Percentiles rank a stretch among this genome's conserved stretches.
Evolutionary conservation across 2,888 invertebrate genomes (phyloP).

Genomic region (Cerceris rybyensis): DNA sequence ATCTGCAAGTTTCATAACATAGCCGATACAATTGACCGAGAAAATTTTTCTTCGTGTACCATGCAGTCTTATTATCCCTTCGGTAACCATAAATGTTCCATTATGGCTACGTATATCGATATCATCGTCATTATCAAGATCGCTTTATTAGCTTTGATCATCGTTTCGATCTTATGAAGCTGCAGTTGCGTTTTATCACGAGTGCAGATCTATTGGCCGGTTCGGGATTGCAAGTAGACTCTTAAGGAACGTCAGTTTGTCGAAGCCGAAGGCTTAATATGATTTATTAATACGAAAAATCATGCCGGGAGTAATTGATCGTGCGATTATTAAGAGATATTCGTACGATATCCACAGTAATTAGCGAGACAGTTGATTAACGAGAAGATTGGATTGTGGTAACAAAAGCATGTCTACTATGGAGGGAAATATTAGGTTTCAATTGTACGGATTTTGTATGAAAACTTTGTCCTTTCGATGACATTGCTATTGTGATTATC

Average conservation of each 20-base stretch:
- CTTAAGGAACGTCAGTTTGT: constrained; percentile 12
- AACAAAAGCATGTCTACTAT: too few species aligned
- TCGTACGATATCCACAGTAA: neutral
- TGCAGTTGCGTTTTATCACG: constrained; percentile 21
- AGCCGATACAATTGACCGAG: neutral
- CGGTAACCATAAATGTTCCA: constrained; percentile 5
- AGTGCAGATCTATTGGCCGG: constrained; percentile 23
- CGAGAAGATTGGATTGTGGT: neutral
- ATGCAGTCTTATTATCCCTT: constrained; percentile 20
- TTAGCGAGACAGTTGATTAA: neutral
- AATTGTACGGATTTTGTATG: too few species aligned
- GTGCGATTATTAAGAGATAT: neutral
- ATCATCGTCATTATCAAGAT: constrained; percentile 37
- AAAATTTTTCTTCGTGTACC: neutral
- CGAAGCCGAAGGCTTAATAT: constrained; percentile 8
- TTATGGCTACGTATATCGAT: constrained; percentile 17
- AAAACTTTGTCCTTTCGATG: too few species aligned
- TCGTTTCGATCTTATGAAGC: constrained; percentile 22
- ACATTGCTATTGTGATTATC: too few species aligned
- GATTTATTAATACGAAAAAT: constrained; percentile 17
- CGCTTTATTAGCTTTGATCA: constrained; percentile 39
- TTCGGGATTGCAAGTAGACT: constrained; percentile 7
- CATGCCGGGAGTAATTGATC: constrained; percentile 12
- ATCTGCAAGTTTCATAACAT: too few species aligned
- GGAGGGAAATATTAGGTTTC: too few species aligned